Evolutionary conservation across 2,797 vertebrate genomes (phyloP), one percentile per base, ranked within the genome.

Genomic region (Tarsius wallacei): DNA sequence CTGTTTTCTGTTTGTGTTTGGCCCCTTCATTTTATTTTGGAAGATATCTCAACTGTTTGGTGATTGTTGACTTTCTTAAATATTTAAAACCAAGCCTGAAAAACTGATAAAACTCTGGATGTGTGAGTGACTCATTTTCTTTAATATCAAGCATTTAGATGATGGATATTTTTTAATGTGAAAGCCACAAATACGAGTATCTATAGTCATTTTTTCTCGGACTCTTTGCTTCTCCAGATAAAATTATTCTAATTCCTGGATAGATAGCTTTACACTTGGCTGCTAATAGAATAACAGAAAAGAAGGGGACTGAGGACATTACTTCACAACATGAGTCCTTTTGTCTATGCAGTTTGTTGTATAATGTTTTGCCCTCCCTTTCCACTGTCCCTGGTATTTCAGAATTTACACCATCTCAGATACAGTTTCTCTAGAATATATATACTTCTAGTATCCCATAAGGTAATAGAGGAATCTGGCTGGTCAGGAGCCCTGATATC

Each of bases 11-110:
- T 61, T 92, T 49, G 9, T 53, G 2, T 73, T 53, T 49, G 7
- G 8, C 3, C 5, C 59, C 53, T 87, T 78, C 61, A 55, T 87
- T 97, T 91, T 4, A 71, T 91, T 94, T 90, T 86, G 33, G 22
- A 84, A 31, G 2, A 5, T 74, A 83, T 88, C 16, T 78, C 80
- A 87, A 81, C 84, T 78, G 2, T 88, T 85, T 86, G 8, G 7
- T 81, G 49, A 85, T 84, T 16, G 33, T 78, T 97, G 28, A 4
- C n/a, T 93, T 84, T 87, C 53, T 88, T 74, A 94, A 70, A 59
- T n/a, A 76, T 90, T 87, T 87, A 73, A 82, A 86, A 96, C 22
- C 17, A 31, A 57, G 14, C 8, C 17, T 95, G 64, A 90, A 33
- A 82, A 84, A n/a, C 61, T 55, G 12, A 11, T 66, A 74, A 66